Evolutionary conservation across 2,888 invertebrate species (phyloP).

Genomic region (Myopa testacea): DNA sequence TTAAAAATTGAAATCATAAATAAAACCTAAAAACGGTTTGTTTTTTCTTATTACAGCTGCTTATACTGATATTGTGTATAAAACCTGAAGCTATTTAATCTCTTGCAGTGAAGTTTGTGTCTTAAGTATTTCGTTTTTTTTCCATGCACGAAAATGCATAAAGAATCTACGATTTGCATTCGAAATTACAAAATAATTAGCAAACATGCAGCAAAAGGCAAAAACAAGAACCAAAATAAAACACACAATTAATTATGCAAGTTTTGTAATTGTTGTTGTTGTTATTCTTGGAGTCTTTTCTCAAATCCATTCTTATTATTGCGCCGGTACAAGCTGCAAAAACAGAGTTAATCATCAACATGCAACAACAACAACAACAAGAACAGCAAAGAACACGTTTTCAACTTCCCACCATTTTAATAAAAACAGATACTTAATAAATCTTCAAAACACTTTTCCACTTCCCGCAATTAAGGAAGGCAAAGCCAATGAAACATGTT

Average conservation of each 20-base stretch:
- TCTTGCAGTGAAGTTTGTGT: not conserved
- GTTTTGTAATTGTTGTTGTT: not conserved
- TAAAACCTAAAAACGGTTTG: too few relatives aligned
- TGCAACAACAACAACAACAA: not conserved
- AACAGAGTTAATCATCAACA: not conserved
- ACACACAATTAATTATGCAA: not conserved
- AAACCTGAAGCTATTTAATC: too few relatives aligned
- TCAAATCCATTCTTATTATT: not conserved
- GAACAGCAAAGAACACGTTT: not conserved
- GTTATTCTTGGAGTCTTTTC: not conserved
- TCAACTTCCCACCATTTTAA: slow-evolving; percentile 25
- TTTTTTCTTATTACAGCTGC: too few relatives aligned
- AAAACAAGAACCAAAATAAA: not conserved
- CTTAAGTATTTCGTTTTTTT: slow-evolving; percentile 8
- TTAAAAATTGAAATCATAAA: too few relatives aligned
- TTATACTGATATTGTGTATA: too few relatives aligned
- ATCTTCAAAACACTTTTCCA: slow-evolving; percentile 28
- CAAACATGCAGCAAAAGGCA: not conserved
- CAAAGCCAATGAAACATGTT: slow-evolving; percentile 4
- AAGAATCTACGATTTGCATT: not conserved
- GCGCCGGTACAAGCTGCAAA: not conserved
- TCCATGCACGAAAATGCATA: not conserved
- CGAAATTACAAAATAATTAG: slow-evolving; percentile 19
- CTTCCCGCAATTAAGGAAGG: slow-evolving; percentile 33
- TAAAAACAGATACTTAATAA: slow-evolving; percentile 12